phyloP scores from a whole-genome alignment of 1,140 invertebrate species.

The Drosophila miranda region DNA sequence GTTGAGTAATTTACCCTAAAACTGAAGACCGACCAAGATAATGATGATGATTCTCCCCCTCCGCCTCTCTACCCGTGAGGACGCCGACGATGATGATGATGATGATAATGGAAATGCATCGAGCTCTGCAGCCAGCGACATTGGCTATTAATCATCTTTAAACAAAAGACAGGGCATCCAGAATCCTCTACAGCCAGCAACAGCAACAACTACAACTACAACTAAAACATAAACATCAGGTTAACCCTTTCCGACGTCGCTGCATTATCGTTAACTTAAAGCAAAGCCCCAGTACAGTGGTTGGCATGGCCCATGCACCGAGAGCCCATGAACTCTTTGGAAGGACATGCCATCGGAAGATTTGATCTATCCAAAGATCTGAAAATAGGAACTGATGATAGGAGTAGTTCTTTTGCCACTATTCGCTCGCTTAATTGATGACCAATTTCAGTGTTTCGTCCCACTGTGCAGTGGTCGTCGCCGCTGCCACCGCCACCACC shows the following conservation, averaged over 20 bases:
- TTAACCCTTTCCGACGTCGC: conserved; percentile 71
- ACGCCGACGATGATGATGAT: conserved; percentile 17
- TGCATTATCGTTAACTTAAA: conserved; percentile 64
- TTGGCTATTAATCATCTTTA: conserved; percentile 81
- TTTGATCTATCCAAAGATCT: neutral
- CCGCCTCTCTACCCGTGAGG: neutral
- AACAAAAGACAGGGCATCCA: conserved; percentile 63
- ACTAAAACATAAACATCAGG: conserved; percentile 79
- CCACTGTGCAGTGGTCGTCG: conserved; percentile 51
- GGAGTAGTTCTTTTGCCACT: too few species aligned
- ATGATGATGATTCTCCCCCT: conserved; percentile 17
- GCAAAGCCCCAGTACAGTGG: conserved; percentile 40
- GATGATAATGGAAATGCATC: conserved; percentile 74
- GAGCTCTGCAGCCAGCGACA: conserved; percentile 69
- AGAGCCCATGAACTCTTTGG: too few species aligned
- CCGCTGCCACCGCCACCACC: too few species aligned
- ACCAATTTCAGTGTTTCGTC: too few species aligned
- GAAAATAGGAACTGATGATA: too few species aligned
- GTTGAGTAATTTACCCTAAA: conserved; percentile 72
- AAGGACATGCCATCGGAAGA: too few species aligned
- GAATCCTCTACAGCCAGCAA: too few species aligned
- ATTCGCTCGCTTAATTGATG: too few species aligned
- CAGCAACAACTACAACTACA: conserved; percentile 48
- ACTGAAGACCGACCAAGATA: conserved; percentile 46
- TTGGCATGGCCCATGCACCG: neutral